These are phyloP conservation scores for Polia nebulosa DNA, from an alignment of 2,888 invertebrate species.

Conservation along the genomic window DNA sequence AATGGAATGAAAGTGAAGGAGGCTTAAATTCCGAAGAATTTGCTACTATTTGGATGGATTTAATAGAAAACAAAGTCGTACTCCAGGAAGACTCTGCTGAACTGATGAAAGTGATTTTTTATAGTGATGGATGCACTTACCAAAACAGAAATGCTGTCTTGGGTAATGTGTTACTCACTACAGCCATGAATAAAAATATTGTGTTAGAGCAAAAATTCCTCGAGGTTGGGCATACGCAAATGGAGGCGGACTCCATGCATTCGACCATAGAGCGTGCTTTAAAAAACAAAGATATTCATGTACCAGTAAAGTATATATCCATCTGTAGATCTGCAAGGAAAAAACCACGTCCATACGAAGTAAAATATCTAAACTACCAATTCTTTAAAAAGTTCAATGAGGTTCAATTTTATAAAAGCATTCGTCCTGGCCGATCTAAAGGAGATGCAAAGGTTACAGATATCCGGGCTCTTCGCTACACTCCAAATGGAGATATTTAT, in stretches of 20 bases:
- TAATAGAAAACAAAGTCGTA: not conserved
- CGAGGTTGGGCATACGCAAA: constrained; percentile 34
- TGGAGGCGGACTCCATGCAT: constrained; percentile 34
- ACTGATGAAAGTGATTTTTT: constrained; percentile 5
- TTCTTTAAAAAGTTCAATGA: constrained; percentile 23
- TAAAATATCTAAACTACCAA: constrained; percentile 15
- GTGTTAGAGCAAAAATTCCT: constrained; percentile 36
- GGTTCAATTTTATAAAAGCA: constrained; percentile 18
- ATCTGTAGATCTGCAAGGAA: constrained; percentile 16
- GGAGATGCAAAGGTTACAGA: constrained; percentile 34
- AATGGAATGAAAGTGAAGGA: not conserved
- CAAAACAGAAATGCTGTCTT: not conserved
- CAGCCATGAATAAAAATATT: constrained; percentile 13
- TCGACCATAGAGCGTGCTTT: constrained; percentile 4
- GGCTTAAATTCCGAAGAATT: not conserved
- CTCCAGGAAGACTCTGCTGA: constrained; percentile 12
- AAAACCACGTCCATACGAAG: constrained; percentile 15
- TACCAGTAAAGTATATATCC: constrained; percentile 7
- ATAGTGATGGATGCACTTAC: not conserved
- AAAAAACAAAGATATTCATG: constrained; percentile 9
- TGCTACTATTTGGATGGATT: not conserved
- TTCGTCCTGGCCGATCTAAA: constrained; percentile 28
- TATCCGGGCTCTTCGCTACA: constrained; percentile 30
- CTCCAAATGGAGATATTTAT: constrained; percentile 18
- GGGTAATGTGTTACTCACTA: not conserved